Percentiles rank a stretch among this genome's conserved stretches.
phyloP scores from a whole-genome alignment of 2,888 invertebrate species.

The Orgyia antiqua region DNA sequence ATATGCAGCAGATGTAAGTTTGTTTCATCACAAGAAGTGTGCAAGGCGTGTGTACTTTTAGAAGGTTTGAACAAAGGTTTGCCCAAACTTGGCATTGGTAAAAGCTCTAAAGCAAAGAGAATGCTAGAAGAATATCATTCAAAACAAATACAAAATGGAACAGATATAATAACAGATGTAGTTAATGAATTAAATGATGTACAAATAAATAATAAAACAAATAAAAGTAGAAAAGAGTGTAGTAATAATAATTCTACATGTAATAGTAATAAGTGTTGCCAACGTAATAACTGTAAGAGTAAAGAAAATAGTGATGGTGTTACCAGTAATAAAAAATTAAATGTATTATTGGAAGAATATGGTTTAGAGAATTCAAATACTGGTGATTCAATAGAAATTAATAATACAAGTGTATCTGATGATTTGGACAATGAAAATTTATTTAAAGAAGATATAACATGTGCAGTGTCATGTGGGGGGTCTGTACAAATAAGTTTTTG shows the following conservation, averaged over 20 bases:
- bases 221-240: conserved; percentile 16
- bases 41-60: conserved; percentile 97
- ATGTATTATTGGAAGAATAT: conserved; percentile 44
- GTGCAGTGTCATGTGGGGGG: conserved; percentile 54
- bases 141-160: conserved; percentile 30
- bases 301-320: conserved; percentile 20
- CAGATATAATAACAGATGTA: conserved; percentile 23
- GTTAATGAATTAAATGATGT: conserved; percentile 43
- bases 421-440: conserved; percentile 34
- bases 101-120: conserved; percentile 87
- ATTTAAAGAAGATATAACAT: conserved; percentile 41
- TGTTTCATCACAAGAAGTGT: conserved; percentile 94
- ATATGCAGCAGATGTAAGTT: conserved; percentile 92
- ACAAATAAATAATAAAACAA: conserved; percentile 24
- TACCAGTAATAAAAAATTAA: conserved; percentile 38
- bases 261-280: conserved; percentile 32
- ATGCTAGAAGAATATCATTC: conserved; percentile 78
- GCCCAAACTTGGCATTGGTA: conserved; percentile 93
- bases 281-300: conserved; percentile 31
- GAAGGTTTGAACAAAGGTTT: conserved; percentile 97
- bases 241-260: conserved; percentile 15
- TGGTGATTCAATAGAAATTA: too few relatives aligned
- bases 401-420: conserved; percentile 17
- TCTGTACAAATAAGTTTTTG: conserved; percentile 28
- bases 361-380: conserved; percentile 31